These are phyloP conservation scores for Cephus nigrinus DNA, from an alignment of 2,888 invertebrate species.

Conservation along the genomic window DNA sequence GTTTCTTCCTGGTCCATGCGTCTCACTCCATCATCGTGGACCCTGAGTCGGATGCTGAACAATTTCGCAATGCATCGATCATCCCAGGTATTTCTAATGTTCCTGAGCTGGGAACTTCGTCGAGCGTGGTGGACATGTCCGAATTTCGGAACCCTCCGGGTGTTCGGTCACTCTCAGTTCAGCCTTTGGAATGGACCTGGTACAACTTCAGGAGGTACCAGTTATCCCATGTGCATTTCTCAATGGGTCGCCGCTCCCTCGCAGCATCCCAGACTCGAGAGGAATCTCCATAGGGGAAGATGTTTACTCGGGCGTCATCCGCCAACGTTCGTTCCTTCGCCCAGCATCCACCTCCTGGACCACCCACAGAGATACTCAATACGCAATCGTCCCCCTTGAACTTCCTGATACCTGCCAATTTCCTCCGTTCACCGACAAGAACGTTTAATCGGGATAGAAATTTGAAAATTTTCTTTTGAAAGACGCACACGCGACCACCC, in stretches of 20 bases:
- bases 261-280: not conserved
- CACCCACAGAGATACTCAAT: constrained; percentile 2
- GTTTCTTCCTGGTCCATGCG: not conserved
- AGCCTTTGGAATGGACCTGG: not conserved
- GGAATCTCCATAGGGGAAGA: not conserved
- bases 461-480: not conserved
- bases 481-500: not conserved
- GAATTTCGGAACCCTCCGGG: not conserved
- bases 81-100: not conserved
- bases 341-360: not conserved
- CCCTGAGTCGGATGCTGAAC: not conserved
- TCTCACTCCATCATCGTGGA: not conserved
- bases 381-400: not conserved
- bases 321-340: not conserved
- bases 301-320: not conserved
- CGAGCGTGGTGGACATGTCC: not conserved
- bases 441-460: not conserved
- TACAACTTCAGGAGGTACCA: not conserved
- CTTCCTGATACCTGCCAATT: not conserved
- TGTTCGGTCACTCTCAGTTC: not conserved
- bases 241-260: not conserved
- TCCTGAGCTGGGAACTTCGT: not conserved
- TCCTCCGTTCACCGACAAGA: not conserved
- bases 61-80: not conserved
- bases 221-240: not conserved